Percentiles rank a stretch among this genome's conserved stretches.
phyloP scores from a whole-genome alignment of 2,797 vertebrate genomes.

The Argentina silus region DNA sequence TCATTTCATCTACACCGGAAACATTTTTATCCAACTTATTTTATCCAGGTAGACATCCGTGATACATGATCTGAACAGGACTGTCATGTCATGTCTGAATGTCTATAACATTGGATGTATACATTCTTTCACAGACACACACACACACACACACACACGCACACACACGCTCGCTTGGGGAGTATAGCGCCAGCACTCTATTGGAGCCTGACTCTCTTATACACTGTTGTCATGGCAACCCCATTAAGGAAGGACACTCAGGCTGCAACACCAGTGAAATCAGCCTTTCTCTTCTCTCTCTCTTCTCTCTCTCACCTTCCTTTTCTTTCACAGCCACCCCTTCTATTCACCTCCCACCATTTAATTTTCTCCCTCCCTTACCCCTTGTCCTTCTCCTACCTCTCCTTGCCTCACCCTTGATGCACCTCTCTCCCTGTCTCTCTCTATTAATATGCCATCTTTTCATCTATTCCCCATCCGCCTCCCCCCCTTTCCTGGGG shows the following conservation, averaged over 20 bases:
- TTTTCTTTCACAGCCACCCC: slow-evolving; percentile 60
- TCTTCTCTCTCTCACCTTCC: slow-evolving; percentile 43
- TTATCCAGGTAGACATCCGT: not conserved
- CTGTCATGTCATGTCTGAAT: not conserved
- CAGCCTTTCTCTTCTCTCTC: slow-evolving; percentile 60
- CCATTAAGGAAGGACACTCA: slow-evolving; percentile 81
- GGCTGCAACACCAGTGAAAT: slow-evolving; percentile 77
- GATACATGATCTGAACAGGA: not conserved
- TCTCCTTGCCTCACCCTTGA: slow-evolving; percentile 66
- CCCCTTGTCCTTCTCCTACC: slow-evolving; percentile 61
- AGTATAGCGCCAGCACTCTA: slow-evolving; percentile 33
- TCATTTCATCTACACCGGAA: not conserved
- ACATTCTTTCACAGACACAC: slow-evolving; percentile 57
- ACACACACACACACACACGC: slow-evolving; percentile 42
- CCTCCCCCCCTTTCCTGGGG: slow-evolving; percentile 45
- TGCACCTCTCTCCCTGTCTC: slow-evolving; percentile 52
- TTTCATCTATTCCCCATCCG: slow-evolving; percentile 60
- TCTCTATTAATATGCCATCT: slow-evolving; percentile 60
- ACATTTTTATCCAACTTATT: not conserved
- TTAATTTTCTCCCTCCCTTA: slow-evolving; percentile 65
- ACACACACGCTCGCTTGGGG: slow-evolving; percentile 23
- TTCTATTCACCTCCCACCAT: slow-evolving; percentile 64
- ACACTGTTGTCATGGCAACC: slow-evolving; percentile 83
- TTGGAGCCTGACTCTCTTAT: slow-evolving; percentile 74
- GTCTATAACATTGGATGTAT: slow-evolving; percentile 45